Evolutionary conservation across 2,113 vertebrate species (phyloP).

Genomic region (Pangasianodon gigas): DNA sequence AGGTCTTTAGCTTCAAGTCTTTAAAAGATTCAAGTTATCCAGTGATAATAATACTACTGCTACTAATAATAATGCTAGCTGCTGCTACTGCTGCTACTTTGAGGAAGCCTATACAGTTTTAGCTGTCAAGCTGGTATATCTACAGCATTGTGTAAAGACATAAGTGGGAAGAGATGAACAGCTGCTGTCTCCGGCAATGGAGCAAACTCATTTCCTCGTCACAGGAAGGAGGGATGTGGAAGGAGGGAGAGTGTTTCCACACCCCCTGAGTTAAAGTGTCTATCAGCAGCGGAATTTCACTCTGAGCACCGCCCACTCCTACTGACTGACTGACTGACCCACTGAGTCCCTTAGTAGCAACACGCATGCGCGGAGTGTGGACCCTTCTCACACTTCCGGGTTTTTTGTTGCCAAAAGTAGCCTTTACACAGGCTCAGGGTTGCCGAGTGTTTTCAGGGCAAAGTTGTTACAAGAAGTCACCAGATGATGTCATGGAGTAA

Average conservation of each 20-base stretch:
- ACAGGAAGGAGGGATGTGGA: slow-evolving; percentile 27
- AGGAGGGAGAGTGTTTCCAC: slow-evolving; percentile 8
- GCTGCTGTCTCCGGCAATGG: slow-evolving; percentile 56
- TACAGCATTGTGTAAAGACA: neutral
- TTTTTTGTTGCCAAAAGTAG: neutral
- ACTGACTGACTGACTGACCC: neutral
- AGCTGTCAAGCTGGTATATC: neutral
- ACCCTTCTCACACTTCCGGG: neutral
- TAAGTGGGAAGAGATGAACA: slow-evolving; percentile 37
- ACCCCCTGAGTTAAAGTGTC: slow-evolving; percentile 40
- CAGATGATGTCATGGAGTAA: too few species aligned
- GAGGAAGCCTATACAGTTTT: neutral
- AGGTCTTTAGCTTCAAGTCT: neutral
- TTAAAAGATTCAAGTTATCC: neutral
- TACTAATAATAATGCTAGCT: too few species aligned
- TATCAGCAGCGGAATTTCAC: neutral
- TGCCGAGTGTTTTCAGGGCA: too few species aligned
- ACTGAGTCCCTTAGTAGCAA: neutral
- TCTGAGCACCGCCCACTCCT: neutral
- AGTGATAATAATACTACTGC: neutral
- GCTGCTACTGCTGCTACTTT: neutral
- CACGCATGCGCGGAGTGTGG: neutral
- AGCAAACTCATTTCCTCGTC: slow-evolving; percentile 50
- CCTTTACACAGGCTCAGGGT: too few species aligned
- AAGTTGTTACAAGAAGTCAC: too few species aligned